Conservation (phyloP, 2,113 vertebrate species). For the Notiomystis cincta region DNA sequence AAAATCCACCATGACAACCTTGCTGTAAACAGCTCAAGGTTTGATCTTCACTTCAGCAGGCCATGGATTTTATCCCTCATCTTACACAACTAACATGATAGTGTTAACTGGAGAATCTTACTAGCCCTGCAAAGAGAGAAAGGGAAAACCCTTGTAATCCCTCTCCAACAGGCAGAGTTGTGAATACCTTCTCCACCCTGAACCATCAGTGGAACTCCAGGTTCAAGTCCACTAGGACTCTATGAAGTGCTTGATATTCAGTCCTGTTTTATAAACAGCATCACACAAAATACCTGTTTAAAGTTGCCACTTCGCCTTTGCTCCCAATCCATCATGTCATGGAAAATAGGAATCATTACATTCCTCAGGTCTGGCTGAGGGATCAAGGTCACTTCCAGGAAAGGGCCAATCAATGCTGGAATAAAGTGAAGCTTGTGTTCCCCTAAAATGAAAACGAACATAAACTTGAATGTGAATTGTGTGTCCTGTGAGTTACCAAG, state of each 20-base stretch:
- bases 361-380: conserved; percentile 95
- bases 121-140: background rate
- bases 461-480: background rate
- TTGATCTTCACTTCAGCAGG: background rate
- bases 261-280: background rate
- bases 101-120: background rate
- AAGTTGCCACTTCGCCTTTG: conserved; percentile 95
- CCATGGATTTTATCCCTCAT: background rate
- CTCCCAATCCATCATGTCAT: conserved; percentile 99
- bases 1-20: background rate
- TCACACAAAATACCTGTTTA: conserved; percentile 83
- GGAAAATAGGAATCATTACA: conserved; percentile 99
- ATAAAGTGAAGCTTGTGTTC: conserved; percentile 98
- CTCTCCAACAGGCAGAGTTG: background rate
- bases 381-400: conserved; percentile 96
- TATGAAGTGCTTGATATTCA: background rate
- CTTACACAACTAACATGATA: background rate
- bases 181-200: background rate
- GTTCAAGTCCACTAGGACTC: background rate
- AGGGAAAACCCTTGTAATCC: background rate
- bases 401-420: conserved; percentile 95
- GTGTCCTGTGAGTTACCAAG: background rate
- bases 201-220: background rate
- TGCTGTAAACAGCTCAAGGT: background rate
- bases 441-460: conserved; percentile 71